phyloP scores from a whole-genome alignment of 2,113 vertebrate genomes.

The Oncorhynchus nerka region DNA sequence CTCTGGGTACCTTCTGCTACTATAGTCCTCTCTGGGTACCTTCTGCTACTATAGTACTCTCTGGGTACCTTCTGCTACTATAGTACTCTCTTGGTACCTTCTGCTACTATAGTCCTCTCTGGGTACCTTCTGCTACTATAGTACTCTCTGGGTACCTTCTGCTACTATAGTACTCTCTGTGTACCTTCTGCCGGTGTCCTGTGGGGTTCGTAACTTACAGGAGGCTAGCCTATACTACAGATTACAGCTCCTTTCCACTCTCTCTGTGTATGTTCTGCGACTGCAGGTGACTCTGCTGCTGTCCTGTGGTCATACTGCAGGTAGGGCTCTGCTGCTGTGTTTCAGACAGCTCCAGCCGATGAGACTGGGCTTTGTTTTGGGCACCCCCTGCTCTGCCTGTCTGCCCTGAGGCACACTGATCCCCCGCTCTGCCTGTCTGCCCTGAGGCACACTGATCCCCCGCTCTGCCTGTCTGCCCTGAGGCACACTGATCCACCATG shows the following conservation, averaged over 20 bases:
- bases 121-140: no score
- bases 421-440: slow-evolving; percentile 14
- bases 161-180: no score
- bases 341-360: slow-evolving; percentile 52
- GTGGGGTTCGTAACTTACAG: no score
- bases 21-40: no score
- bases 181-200: no score
- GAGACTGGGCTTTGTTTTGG: slow-evolving; percentile 50
- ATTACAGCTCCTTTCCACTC: neutral
- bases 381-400: slow-evolving; percentile 23
- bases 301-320: no score
- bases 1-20: no score
- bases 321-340: slow-evolving; percentile 32
- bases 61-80: no score
- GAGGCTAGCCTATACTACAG: neutral
- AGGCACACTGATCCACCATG: slow-evolving; percentile 61
- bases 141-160: no score
- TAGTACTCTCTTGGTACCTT: no score
- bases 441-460: slow-evolving; percentile 36
- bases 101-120: no score
- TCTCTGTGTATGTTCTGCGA: neutral
- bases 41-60: no score
- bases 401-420: slow-evolving; percentile 38
- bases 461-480: slow-evolving; percentile 20
- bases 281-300: neutral